Percentiles rank a stretch among this genome's conserved stretches.
phyloP scores from a whole-genome alignment of 1,140 invertebrate genomes.

The Drosophila simulans region DNA sequence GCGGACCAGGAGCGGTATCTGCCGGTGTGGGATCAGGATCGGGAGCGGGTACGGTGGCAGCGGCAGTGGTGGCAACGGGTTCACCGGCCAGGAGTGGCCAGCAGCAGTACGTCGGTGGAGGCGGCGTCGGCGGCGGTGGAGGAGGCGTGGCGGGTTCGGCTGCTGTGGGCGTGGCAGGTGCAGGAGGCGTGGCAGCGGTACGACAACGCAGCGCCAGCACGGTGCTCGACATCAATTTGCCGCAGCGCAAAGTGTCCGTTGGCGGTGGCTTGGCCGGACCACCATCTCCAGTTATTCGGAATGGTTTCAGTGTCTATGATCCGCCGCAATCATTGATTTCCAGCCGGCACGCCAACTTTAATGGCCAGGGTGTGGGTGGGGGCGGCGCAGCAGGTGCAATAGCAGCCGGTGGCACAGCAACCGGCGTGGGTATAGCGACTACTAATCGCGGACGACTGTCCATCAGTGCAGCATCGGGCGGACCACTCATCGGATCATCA shows the following conservation, averaged over 20 bases:
- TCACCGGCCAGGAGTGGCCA: constrained; percentile 75
- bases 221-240: constrained; percentile 64
- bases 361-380: constrained; percentile 28
- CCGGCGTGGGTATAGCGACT: constrained; percentile 20
- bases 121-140: constrained; percentile 34
- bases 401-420: constrained; percentile 1
- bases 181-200: constrained; percentile 30
- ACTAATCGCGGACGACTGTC: constrained; percentile 28
- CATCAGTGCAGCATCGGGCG: constrained; percentile 34
- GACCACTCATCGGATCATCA: constrained; percentile 47
- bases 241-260: constrained; percentile 55
- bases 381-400: neutral
- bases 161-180: constrained; percentile 42
- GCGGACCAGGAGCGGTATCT: constrained; percentile 34
- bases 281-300: constrained; percentile 29
- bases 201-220: constrained; percentile 74
- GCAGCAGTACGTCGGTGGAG: constrained; percentile 49
- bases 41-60: constrained; percentile 44
- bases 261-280: constrained; percentile 19
- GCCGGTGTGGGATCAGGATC: constrained; percentile 6
- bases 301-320: constrained; percentile 37
- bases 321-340: constrained; percentile 21
- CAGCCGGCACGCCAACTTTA: constrained; percentile 25
- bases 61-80: constrained; percentile 68
- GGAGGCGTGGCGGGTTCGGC: constrained; percentile 33